Evolutionary conservation across 2,888 invertebrate genomes (phyloP), one percentile per base, ranked within the genome.

Genomic region (Thereva unica): DNA sequence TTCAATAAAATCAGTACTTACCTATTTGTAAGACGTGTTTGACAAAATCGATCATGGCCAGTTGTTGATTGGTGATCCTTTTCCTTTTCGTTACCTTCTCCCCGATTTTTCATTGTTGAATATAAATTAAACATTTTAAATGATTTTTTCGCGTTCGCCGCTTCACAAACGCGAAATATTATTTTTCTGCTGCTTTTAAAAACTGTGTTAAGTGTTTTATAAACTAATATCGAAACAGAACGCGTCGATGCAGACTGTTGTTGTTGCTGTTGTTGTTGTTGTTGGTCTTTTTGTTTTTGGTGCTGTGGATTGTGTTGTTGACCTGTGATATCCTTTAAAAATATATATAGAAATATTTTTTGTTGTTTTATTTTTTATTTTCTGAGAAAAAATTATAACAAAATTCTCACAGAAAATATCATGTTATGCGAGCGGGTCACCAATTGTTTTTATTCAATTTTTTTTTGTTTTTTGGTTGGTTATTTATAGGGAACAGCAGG

Each of bases 1-100:
- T n/a, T 9, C 45, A 23, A 38, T 54, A 47, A 63, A 23, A 35
- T 23, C 37, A 37, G 40, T 76, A 79, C 82, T 76, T 82, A 80
- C 74, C 83, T 81, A 72, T 79, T 79, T 66, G 78, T 76, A 35
- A 77, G 76, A 1, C 89, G 81, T 67, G 88, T 87, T 75, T 89
- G 89, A 74, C 89, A 91, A 77, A 91, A 92, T 73, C 91, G 83
- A 75, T 92, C 92, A 74, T 92, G 92, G 0, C 92, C 92, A 5
- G 91, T 92, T 2, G 89, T 87, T 74, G 64, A 35, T 38, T 35
- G 5, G 10, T 50, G 50, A 34, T 50, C 50, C 23, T 9, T 12
- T 23, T 52, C 53, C 34, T 34, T 64, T 73, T 82, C 86, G 74
- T 77, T 82, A 4, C 82, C 83, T 35, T 82, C 84, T 64, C 84